A percentile compares a stretch with the other conserved stretches of the same genome.
Conservation (phyloP, 2,113 vertebrate species). For the Melanostigma gelatinosum region DNA sequence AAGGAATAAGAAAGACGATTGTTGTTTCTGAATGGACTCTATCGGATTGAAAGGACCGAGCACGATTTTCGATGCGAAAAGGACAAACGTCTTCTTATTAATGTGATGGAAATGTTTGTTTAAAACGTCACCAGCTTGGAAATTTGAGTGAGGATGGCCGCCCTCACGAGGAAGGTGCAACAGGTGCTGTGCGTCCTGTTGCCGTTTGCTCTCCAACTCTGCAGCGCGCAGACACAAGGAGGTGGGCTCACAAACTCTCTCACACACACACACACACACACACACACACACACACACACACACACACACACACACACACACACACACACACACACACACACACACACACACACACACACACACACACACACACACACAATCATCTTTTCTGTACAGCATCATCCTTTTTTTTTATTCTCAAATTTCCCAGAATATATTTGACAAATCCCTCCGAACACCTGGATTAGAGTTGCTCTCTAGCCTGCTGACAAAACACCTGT, state of each 20-base stretch:
- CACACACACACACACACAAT: not conserved
- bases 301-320: slow-evolving; percentile 4
- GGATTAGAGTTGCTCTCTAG: not conserved
- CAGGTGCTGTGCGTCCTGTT: slow-evolving; percentile 68
- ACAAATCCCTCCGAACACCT: slow-evolving; percentile 10
- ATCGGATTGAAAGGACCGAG: not conserved
- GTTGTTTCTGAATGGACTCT: slow-evolving; percentile 10
- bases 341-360: not conserved
- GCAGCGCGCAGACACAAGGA: slow-evolving; percentile 71
- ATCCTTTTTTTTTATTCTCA: slow-evolving; percentile 1
- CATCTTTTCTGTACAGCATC: not conserved
- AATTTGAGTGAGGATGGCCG: slow-evolving; percentile 56
- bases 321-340: slow-evolving; percentile 23
- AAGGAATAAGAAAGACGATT: not conserved
- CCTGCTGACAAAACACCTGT: slow-evolving; percentile 43
- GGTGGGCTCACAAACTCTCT: slow-evolving; percentile 57
- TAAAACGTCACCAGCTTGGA: slow-evolving; percentile 5
- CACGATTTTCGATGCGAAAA: rapidly evolving
- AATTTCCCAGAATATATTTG: not conserved
- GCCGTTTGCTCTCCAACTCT: slow-evolving; percentile 53
- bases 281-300: slow-evolving; percentile 16
- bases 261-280: slow-evolving; percentile 28
- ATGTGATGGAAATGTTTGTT: slow-evolving; percentile 3
- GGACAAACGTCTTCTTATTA: not conserved
- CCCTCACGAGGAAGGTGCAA: slow-evolving; percentile 29